Percentiles rank a stretch among this genome's conserved stretches.
phyloP scores from a whole-genome alignment of 2,113 vertebrate species.

The Conger conger region DNA sequence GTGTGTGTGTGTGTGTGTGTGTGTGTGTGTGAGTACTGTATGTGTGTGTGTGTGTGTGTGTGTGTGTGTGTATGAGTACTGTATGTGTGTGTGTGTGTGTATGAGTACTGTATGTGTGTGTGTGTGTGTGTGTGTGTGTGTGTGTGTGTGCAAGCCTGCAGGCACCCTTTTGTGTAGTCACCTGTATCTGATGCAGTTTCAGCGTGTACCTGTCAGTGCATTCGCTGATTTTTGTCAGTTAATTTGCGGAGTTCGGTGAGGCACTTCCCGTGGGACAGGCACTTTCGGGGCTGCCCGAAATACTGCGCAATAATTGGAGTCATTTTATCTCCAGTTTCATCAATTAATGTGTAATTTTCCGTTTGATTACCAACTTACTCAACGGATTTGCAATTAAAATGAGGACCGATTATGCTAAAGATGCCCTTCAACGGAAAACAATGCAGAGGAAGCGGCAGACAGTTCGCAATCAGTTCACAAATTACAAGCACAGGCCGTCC shows the following conservation, averaged over 20 bases:
- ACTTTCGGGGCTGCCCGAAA: conserved; percentile 72
- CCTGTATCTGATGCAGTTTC: neutral
- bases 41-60: neutral
- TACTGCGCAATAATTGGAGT: conserved; percentile 75
- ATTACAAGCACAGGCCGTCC: conserved; percentile 50
- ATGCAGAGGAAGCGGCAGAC: conserved; percentile 68
- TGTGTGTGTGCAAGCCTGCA: neutral
- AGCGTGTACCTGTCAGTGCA: neutral
- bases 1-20: no score
- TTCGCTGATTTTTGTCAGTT: neutral
- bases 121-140: neutral
- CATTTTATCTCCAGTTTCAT: conserved; percentile 79
- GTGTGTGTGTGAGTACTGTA: no score
- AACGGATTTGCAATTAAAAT: conserved; percentile 80
- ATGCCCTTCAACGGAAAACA: conserved; percentile 77
- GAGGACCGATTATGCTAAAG: conserved; percentile 73
- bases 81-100: neutral
- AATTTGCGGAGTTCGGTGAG: conserved; percentile 57
- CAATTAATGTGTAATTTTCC: conserved; percentile 83
- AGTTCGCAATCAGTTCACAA: conserved; percentile 68
- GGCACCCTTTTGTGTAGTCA: conserved; percentile 31
- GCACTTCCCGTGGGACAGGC: conserved; percentile 66
- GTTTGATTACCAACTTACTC: conserved; percentile 78
- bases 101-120: neutral
- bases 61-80: neutral